Percentiles rank a stretch among this genome's conserved stretches.
phyloP scores from a whole-genome alignment of 2,113 vertebrate genomes.

The Callopanchax toddi region DNA sequence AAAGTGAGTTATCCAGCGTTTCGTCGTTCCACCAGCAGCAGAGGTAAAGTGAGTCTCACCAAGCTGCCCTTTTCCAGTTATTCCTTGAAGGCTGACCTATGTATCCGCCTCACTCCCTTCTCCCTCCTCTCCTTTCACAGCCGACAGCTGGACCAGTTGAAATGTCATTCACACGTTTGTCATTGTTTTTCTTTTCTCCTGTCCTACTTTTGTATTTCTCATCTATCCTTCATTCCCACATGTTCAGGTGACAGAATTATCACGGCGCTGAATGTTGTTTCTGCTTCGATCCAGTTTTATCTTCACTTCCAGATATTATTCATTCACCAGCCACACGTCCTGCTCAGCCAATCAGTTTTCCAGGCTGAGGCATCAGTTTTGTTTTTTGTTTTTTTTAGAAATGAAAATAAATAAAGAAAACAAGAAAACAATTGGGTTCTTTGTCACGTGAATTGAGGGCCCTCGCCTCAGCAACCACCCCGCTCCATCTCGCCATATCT shows the following conservation, averaged over 20 bases:
- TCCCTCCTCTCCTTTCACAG: not conserved
- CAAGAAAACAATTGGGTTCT: too few relatives aligned
- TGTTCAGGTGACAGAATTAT: conserved; percentile 50
- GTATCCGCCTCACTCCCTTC: conserved; percentile 38
- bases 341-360: conserved; percentile 48
- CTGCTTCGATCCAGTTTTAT: conserved; percentile 49
- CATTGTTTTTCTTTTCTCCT: conserved; percentile 21
- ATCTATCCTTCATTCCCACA: conserved; percentile 10
- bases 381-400: conserved; percentile 42
- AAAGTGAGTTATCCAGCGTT: conserved; percentile 1
- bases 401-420: conserved; percentile 7
- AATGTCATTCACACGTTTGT: conserved; percentile 49
- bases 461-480: too few relatives aligned
- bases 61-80: conserved; percentile 55
- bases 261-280: conserved; percentile 39
- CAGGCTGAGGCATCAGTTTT: not conserved
- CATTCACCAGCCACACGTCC: too few relatives aligned
- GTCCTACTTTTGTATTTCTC: conserved; percentile 14
- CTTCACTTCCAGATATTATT: conserved; percentile 26
- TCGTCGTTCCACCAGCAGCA: conserved; percentile 13
- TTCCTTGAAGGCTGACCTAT: conserved; percentile 59
- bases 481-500: too few relatives aligned
- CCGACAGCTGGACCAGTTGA: conserved; percentile 44
- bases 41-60: conserved; percentile 44
- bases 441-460: too few relatives aligned